Base-by-base conservation (phyloP, 2,888 invertebrate species). In the Papilio demoleus region DNA sequence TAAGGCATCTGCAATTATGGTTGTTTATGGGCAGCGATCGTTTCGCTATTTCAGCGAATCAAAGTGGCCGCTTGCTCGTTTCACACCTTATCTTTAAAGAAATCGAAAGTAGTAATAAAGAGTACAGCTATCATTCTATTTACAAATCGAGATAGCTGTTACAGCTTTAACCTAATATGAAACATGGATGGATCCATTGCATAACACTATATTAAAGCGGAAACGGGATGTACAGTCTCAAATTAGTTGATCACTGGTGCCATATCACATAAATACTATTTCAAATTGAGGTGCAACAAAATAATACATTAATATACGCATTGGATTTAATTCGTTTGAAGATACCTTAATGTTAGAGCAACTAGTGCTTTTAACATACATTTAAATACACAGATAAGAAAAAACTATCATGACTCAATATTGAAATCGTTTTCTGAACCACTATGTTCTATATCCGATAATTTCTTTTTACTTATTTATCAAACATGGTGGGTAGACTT, bases 151-250 rank as follows among this genome's bases (percentile, higher is more conserved):
- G 74, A 73, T 79, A 81, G 74, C 81, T 81, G 82, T 73, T 74
- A 70, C 73, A 76, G 75, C 74, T 74, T 75, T 74, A 77, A 45
- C 38, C 70, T 75, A 76, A 75, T 76, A 75, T 78, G 83, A 81
- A 80, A 84, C 81, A 80, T 88, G 90, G 90, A 89, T 88, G 88
- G 90, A 89, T 85, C 85, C 81, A 85, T 87, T 88, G 84, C 83
- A 79, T 74, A 73, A 77, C 77, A 76, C 79, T 76, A 81, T 76
- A 75, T 79, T 82, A 79, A 79, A 85, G 81, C 82, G 82, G 81
- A 81, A 81, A 79, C 80, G 81, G 78, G 82, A 83, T 84, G 83
- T 75, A 75, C 85, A 82, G 82, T 85, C 84, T 87, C 80, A 77
- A 82, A 78, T 65, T 75, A 75, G 80, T 82, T 83, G 79, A 86